Evolutionary conservation across 2,113 vertebrate genomes (phyloP).

Genomic region (Lagopus muta): DNA sequence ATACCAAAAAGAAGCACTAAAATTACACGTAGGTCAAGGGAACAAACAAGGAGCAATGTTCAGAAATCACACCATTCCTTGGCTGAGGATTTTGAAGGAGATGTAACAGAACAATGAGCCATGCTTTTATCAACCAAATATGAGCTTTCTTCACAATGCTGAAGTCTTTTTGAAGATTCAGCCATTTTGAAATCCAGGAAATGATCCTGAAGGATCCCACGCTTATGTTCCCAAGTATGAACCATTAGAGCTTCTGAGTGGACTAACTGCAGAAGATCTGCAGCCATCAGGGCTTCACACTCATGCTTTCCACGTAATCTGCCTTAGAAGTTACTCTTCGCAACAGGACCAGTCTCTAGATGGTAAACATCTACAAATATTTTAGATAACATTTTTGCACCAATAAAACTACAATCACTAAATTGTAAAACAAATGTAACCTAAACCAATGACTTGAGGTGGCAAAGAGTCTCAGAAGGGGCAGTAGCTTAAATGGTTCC

Average conservation of each 20-base stretch:
- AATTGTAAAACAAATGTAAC: background rate
- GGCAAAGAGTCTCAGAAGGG: background rate
- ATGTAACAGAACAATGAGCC: background rate
- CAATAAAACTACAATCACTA: background rate
- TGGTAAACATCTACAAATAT: background rate
- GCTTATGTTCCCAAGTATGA: background rate
- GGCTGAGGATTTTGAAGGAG: background rate
- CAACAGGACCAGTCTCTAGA: background rate
- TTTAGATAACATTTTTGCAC: background rate
- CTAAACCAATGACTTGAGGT: background rate
- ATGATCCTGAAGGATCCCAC: background rate
- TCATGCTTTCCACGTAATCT: background rate
- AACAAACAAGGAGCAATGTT: background rate
- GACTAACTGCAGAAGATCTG: background rate
- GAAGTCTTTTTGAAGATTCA: background rate
- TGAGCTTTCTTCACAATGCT: background rate
- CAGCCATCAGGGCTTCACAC: fast-evolving
- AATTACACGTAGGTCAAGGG: background rate
- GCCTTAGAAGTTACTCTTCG: background rate
- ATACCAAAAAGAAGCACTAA: background rate
- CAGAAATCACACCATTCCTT: background rate
- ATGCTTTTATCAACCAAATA: background rate
- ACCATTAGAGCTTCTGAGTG: background rate
- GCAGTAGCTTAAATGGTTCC: background rate
- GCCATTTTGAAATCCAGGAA: background rate